Base-by-base conservation (phyloP, 2,797 vertebrate species). In the Pipistrellus nathusii region DNA sequence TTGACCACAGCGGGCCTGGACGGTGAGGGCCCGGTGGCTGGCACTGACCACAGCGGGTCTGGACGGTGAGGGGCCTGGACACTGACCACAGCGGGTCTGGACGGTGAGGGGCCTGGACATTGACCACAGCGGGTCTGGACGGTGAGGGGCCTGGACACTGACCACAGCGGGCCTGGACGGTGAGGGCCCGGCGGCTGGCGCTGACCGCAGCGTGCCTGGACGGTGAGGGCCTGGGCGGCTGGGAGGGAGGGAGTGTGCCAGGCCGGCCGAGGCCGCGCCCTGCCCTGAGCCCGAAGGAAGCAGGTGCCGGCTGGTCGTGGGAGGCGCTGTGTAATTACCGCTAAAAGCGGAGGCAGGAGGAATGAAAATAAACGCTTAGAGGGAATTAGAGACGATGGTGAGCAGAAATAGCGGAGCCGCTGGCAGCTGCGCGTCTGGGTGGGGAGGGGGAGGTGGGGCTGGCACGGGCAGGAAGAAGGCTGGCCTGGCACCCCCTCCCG, bases 241-340 rank as follows among this genome's bases (percentile, higher is more conserved):
- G 0, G 1, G 0, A 9, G 4, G 18, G 17, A 2, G 23, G 3
- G n/a, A 32, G 46, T 48, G 46, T 14, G 46, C 21, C 21, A 2
- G 95, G 81, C 41, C 10, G 0, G 77, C 88, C 0, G 71, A 84
- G 0, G 8, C 88, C 7, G 35, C 55, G 25, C 53, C 84, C 84
- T 0, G 0, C 38, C 32, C 66, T 2, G 41, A 41, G 62, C 77
- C 57, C 0, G 18, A 32, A 68, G 90, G 92, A 77, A 30, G 68
- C 86, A 7, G 88, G 93, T 0, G 17, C 90, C 3, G 6, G 9
- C 87, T 88, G 68, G 68, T 80, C 93, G 77, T 51, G 96, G 94
- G 38, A 2, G 75, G 76, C 73, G 90, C 96, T 25, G 38, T 96
- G 97, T 92, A 96, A 88, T 97, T 97, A 97, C 72, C 97, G 96